Evolutionary conservation across 2,797 vertebrate genomes (phyloP).

Genomic region (Cyprinodon diabolis): DNA sequence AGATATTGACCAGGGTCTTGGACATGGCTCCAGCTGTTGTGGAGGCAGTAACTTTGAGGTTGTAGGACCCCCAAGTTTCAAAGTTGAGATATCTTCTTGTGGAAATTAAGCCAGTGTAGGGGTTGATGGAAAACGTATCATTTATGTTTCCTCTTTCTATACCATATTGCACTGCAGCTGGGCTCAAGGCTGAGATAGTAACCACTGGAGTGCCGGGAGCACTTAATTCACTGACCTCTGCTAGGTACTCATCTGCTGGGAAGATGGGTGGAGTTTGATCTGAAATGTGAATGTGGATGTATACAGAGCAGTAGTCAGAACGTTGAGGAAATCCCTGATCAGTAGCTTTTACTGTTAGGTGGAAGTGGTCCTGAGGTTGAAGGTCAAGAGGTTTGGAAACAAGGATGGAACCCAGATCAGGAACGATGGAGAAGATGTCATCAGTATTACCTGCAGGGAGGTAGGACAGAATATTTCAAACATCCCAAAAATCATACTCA

Average conservation of each 20-base stretch:
- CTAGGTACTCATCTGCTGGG: slow-evolving; percentile 84
- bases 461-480: slow-evolving; percentile 6
- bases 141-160: slow-evolving; percentile 87
- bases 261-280: slow-evolving; percentile 88
- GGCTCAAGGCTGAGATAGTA: slow-evolving; percentile 83
- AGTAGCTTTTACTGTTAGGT: slow-evolving; percentile 88
- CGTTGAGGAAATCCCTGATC: slow-evolving; percentile 90
- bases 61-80: slow-evolving; percentile 86
- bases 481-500: background rate
- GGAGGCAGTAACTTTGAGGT: slow-evolving; percentile 84
- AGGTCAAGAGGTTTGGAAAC: slow-evolving; percentile 81
- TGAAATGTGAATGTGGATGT: slow-evolving; percentile 82
- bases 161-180: slow-evolving; percentile 87
- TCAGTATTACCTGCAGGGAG: slow-evolving; percentile 85
- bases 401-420: slow-evolving; percentile 84
- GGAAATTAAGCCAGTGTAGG: slow-evolving; percentile 88
- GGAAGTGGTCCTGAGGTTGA: slow-evolving; percentile 81
- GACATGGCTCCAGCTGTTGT: slow-evolving; percentile 84
- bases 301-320: slow-evolving; percentile 86
- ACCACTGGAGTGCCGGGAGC: slow-evolving; percentile 82
- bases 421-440: slow-evolving; percentile 85
- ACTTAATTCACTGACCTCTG: slow-evolving; percentile 90
- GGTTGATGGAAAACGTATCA: slow-evolving; percentile 87
- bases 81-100: slow-evolving; percentile 86
- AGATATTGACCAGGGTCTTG: slow-evolving; percentile 81